Evolutionary conservation across 2,888 invertebrate species (phyloP), one percentile per base, ranked within the genome.

Genomic region (Nomada flava): DNA sequence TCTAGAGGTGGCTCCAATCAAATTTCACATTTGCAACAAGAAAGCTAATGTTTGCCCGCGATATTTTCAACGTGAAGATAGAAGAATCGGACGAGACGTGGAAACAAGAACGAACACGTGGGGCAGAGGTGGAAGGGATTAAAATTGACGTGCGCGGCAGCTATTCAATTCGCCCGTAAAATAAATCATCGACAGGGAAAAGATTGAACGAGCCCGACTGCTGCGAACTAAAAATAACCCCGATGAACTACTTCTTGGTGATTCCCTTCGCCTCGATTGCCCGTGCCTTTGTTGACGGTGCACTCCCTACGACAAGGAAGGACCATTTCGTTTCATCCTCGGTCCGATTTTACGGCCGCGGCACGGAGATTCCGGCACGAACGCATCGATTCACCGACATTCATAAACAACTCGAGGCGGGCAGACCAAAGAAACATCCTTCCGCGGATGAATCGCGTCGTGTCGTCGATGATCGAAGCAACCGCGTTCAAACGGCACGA

Each of bases 141-240:
- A 78, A 80, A 86, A 87, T 82, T 80, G 82, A 86, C 81, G 62
- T 55, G n/a, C 69, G 69, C 23, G 52, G 44, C 52, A 44, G 36
- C 36, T 53, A 60, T 83, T 76, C 68, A 70, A 80, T 73, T 70
- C 67, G 36, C 44, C 47, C 60, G 65, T 68, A 59, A 68, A 74
- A 26, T 26, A 26, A 83, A 77, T 71, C 57, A 36, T 18, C 62
- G 55, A 11, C 44, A 11, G 13, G 23, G 57, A 64, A 60, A 67
- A 74, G 29, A 52, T 70, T 23, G 47, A 52, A 26, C 63, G 53
- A 55, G 15, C 23, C 23, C 7, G 29, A n/a, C 47, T 44, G 44
- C 67, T 50, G 52, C 23, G 42, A 50, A 29, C 29, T 68, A 50
- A 70, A 73, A 60, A 20, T 73, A 81, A 70, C 26, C 47, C 44